Evolutionary conservation across 2,797 vertebrate genomes (phyloP), one percentile per base, ranked within the genome.

Genomic region (Cyclura pinguis): DNA sequence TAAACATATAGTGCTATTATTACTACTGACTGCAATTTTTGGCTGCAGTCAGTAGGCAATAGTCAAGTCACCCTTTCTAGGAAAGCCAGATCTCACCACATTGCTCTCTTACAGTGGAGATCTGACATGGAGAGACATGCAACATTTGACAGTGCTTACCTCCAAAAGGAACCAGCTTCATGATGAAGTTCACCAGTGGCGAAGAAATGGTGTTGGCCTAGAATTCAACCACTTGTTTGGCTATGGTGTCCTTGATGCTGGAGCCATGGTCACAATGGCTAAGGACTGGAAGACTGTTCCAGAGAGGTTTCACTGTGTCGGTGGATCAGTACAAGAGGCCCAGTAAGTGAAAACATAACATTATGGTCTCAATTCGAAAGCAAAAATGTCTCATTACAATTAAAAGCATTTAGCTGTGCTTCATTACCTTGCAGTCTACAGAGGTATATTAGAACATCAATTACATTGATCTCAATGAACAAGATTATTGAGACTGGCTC

Each of bases 201-300:
- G 99, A 47, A 97, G 99, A 92, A 99, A 99, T 0, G 99, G 99
- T 0, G 99, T 99, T 5, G 99, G 99, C 86, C 98, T 99, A n/a
- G 99, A 99, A 95, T 99, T 99, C 95, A 99, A 99, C 95, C 99
- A 99, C 93, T 97, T 99, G 95, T 99, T 99, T 90, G 99, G 99
- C 89, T 99, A 99, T 0, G 99, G 99, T 0, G 99, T 99, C 89
- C 97, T 99, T 22, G 99, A 99, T 0, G 99, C 99, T 0, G 99
- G 99, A 0, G 98, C 98, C 57, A 99, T 99, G 99, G 99, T 99
- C 92, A 99, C 99, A 96, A 99, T 99, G 98, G 97, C 99, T 1
- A 98, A 98, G 92, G 99, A 99, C 86, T 99, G 99, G 99, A 99
- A 98, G 97, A 98, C 98, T 0, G 99, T 99, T 85, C 99, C 99